Conservation (phyloP, 2,797 vertebrate genomes). For the Poeciliopsis paucimaculata region DNA sequence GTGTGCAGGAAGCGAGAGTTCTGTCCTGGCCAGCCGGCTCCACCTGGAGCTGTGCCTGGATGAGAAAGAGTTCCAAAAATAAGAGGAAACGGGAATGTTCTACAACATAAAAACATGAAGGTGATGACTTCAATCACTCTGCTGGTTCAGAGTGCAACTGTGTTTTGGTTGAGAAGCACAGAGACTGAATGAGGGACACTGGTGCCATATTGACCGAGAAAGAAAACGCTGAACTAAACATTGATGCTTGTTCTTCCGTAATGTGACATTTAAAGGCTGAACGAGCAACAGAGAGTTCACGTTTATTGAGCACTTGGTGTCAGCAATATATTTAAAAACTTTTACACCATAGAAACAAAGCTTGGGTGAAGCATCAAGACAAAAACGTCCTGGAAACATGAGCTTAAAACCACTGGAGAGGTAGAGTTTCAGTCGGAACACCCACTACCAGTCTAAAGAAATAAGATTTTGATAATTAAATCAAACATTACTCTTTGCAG, state of each 20-base stretch:
- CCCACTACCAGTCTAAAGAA: neutral
- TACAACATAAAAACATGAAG: neutral
- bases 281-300: neutral
- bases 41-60: slow-evolving; percentile 25
- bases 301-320: neutral
- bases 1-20: slow-evolving; percentile 71
- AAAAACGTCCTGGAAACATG: neutral
- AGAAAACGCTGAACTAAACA: neutral
- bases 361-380: neutral
- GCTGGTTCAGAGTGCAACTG: neutral
- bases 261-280: neutral
- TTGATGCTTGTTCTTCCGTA: neutral
- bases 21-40: slow-evolving; percentile 61
- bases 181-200: neutral
- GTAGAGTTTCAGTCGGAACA: neutral
- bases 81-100: neutral
- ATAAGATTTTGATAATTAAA: neutral
- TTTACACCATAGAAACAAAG: neutral
- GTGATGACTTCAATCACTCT: neutral
- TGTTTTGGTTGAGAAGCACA: neutral
- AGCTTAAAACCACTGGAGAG: neutral
- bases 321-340: neutral
- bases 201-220: neutral
- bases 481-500: neutral
- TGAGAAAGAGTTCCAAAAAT: slow-evolving; percentile 25